These are phyloP conservation scores for Melipona quadrifasciata DNA, from an alignment of 1,140 invertebrate genomes.

Conservation along the genomic window DNA sequence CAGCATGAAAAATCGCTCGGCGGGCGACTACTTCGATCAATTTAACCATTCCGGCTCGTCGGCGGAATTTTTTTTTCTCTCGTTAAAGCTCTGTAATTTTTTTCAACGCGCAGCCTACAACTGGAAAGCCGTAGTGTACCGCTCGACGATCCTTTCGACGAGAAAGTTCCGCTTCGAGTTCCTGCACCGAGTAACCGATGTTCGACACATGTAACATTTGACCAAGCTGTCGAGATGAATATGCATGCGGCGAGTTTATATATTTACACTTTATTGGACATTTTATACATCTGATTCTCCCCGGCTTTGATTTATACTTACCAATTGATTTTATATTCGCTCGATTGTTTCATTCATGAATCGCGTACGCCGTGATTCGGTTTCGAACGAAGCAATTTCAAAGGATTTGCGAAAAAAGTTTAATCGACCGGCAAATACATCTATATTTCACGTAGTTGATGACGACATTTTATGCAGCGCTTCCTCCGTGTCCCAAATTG, in stretches of 20 bases:
- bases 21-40: not conserved
- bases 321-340: no score
- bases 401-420: not conserved
- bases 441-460: not conserved
- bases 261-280: not conserved
- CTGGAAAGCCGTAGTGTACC: not conserved
- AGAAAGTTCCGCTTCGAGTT: not conserved
- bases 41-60: conserved; percentile 10
- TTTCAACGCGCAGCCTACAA: not conserved
- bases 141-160: not conserved
- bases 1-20: conserved; percentile 9
- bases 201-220: not conserved
- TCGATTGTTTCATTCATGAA: not conserved
- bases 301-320: not conserved
- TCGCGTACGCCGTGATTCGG: not conserved
- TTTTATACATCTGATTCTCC: not conserved
- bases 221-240: not conserved
- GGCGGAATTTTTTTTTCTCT: not conserved
- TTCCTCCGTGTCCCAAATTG: no score
- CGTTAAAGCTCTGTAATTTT: not conserved
- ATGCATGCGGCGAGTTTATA: not conserved
- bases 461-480: not conserved
- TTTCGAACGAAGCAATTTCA: not conserved
- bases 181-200: not conserved
- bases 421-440: not conserved